A percentile compares a stretch with the other conserved stretches of the same genome.
Evolutionary conservation across 2,113 vertebrate genomes (phyloP).

Genomic region (Potamarius usumacintae): DNA sequence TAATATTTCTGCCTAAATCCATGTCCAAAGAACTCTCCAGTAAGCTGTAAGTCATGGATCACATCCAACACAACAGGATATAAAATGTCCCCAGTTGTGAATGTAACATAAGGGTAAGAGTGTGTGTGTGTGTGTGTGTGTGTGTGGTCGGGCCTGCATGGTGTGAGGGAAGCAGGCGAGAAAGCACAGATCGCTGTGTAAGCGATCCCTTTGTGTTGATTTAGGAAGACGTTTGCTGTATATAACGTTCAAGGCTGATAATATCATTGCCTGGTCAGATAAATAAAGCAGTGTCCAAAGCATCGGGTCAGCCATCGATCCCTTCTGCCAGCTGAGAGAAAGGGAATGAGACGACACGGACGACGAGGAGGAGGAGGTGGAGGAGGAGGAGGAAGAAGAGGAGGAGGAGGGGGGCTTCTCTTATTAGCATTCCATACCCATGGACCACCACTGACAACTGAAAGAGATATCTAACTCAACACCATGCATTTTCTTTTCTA

Average conservation of each 20-base stretch:
- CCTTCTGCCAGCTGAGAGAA: constrained; percentile 69
- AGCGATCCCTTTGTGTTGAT: constrained; percentile 86
- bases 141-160: constrained; percentile 57
- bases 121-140: constrained; percentile 50
- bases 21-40: constrained; percentile 69
- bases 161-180: constrained; percentile 66
- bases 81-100: constrained; percentile 69
- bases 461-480: constrained; percentile 91
- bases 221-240: constrained; percentile 86
- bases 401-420: constrained; percentile 61
- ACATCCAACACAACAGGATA: constrained; percentile 72
- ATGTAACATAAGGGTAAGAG: constrained; percentile 68
- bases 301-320: constrained; percentile 81
- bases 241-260: constrained; percentile 88
- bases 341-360: constrained; percentile 55
- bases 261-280: constrained; percentile 79
- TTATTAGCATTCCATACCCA: constrained; percentile 90
- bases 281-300: constrained; percentile 85
- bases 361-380: constrained; percentile 55
- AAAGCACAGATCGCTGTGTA: constrained; percentile 74
- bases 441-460: constrained; percentile 89
- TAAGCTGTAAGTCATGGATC: constrained; percentile 76
- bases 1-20: constrained; percentile 71
- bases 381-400: constrained; percentile 55
- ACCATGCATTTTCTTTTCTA: constrained; percentile 79